These are phyloP conservation scores for Rhynchonycteris naso DNA, from an alignment of 2,797 vertebrate species.

Conservation along the genomic window DNA sequence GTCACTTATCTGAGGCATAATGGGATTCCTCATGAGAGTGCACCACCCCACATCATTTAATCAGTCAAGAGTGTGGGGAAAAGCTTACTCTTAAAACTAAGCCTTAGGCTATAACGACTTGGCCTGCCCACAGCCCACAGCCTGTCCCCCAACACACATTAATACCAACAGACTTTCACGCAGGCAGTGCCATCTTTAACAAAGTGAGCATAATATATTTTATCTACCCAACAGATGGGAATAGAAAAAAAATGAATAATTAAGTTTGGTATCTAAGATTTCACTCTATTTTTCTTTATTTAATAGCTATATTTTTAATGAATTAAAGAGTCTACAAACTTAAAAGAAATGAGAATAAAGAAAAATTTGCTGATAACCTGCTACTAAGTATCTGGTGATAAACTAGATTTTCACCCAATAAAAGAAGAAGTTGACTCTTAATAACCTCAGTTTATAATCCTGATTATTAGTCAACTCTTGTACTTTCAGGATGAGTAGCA, in stretches of 20 bases:
- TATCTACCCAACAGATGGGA: too few relatives aligned
- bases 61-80: too few relatives aligned
- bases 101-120: too few relatives aligned
- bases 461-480: slow-evolving; percentile 41
- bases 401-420: slow-evolving; percentile 77
- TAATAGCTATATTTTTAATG: slow-evolving; percentile 46
- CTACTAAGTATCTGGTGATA: slow-evolving; percentile 73
- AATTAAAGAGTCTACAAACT: slow-evolving; percentile 52
- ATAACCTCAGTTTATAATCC: slow-evolving; percentile 42
- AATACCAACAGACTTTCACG: too few relatives aligned
- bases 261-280: slow-evolving; percentile 46
- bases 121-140: too few relatives aligned
- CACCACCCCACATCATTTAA: too few relatives aligned
- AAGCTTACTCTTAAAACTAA: too few relatives aligned
- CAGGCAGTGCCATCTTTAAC: too few relatives aligned
- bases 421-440: slow-evolving; percentile 63
- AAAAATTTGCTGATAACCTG: slow-evolving; percentile 70
- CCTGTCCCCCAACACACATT: too few relatives aligned
- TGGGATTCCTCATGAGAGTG: too few relatives aligned
- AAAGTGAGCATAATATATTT: too few relatives aligned
- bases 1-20: too few relatives aligned
- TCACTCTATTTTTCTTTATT: slow-evolving; percentile 42
- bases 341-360: slow-evolving; percentile 62
- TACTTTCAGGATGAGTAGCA: slow-evolving; percentile 62
- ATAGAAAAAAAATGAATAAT: slow-evolving; percentile 13